phyloP scores from a whole-genome alignment of 2,888 invertebrate genomes.

The Cryptus armator region DNA sequence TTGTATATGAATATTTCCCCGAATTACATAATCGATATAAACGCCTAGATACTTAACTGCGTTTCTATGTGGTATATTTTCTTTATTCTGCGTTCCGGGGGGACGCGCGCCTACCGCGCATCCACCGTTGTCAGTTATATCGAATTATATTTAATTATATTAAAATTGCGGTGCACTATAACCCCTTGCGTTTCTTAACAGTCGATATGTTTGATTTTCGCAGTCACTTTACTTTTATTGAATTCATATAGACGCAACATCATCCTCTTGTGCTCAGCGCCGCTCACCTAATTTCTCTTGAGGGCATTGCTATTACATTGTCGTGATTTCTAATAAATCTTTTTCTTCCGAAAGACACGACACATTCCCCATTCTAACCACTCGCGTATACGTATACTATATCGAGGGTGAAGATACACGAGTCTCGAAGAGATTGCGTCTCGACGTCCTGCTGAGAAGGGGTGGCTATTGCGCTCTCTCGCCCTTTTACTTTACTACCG shows the following conservation, averaged over 20 bases:
- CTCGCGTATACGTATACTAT: conserved; percentile 1
- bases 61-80: no score
- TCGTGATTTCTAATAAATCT: conserved; percentile 83
- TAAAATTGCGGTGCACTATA: no score
- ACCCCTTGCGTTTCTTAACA: no score
- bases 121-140: no score
- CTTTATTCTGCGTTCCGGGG: no score
- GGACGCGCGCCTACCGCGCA: no score
- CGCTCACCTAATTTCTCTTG: conserved; percentile 63
- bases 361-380: conserved; percentile 67
- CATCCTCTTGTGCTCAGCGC: conserved; percentile 34
- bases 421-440: conserved; percentile 81
- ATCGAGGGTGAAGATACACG: conserved; percentile 63
- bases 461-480: conserved; percentile 64
- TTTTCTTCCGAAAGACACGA: conserved; percentile 80
- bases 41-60: no score
- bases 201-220: conserved; percentile 9
- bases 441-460: conserved; percentile 82
- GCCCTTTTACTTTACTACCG: conserved; percentile 35
- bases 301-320: conserved; percentile 77
- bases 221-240: conserved; percentile 41
- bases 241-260: conserved; percentile 27
- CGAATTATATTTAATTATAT: no score
- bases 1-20: no score
- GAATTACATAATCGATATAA: no score